A percentile compares a stretch with the other conserved stretches of the same genome.
Conservation (phyloP, 2,888 invertebrate species). For the Aromia moschata region DNA sequence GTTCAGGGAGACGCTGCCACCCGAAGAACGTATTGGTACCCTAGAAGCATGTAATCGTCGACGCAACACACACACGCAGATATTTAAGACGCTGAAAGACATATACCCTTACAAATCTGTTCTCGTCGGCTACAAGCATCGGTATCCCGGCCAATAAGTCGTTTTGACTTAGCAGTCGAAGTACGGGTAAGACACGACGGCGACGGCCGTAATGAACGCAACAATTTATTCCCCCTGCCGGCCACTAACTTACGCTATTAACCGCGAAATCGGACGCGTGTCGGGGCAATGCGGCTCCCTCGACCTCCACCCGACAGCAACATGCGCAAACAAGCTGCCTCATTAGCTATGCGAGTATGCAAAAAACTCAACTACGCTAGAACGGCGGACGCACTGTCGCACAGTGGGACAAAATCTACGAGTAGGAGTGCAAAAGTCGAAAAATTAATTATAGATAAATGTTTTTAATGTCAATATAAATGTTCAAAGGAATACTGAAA, state of each 20-base stretch:
- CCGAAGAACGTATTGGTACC: slow-evolving; percentile 34
- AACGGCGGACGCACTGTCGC: slow-evolving; percentile 32
- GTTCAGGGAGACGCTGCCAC: no score
- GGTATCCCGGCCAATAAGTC: slow-evolving; percentile 50
- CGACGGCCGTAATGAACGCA: slow-evolving; percentile 55
- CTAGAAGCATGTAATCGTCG: slow-evolving; percentile 41
- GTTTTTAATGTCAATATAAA: no score
- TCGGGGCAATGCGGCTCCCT: slow-evolving; percentile 30
- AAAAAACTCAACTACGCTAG: slow-evolving; percentile 45
- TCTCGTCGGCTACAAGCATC: slow-evolving; percentile 43
- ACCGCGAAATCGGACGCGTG: slow-evolving; percentile 44
- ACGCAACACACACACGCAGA: slow-evolving; percentile 42
- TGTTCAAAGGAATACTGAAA: no score
- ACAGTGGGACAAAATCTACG: no score
- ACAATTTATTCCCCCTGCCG: slow-evolving; percentile 51
- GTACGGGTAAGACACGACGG: no score
- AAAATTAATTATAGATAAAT: no score
- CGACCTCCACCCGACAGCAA: slow-evolving; percentile 33
- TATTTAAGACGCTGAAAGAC: slow-evolving; percentile 44
- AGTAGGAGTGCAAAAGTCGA: no score
- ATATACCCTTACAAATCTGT: slow-evolving; percentile 49
- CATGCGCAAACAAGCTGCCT: slow-evolving; percentile 49
- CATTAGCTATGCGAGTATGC: slow-evolving; percentile 55
- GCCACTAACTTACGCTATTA: slow-evolving; percentile 53
- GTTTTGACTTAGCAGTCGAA: slow-evolving; percentile 50